Percentiles rank a stretch among this genome's conserved stretches.
Conservation (phyloP, 2,888 invertebrate genomes). For the Melinaea menophilus region DNA sequence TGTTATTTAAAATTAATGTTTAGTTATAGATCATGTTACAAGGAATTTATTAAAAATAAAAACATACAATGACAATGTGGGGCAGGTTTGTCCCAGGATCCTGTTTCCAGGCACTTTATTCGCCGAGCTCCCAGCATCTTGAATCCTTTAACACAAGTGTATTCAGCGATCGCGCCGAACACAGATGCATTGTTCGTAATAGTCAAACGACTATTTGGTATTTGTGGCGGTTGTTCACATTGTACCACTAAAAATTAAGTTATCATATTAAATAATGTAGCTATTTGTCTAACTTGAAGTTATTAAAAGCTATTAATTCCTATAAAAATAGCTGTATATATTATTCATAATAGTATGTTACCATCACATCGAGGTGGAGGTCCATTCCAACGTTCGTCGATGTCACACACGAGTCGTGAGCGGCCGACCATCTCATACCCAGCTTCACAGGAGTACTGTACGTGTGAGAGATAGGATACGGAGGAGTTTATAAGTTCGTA, state of each 20-base stretch:
- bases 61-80: slow-evolving; percentile 84
- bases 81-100: slow-evolving; percentile 86
- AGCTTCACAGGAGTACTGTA: slow-evolving; percentile 88
- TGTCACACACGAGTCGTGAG: slow-evolving; percentile 90
- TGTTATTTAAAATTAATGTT: not conserved
- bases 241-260: slow-evolving; percentile 77
- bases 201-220: slow-evolving; percentile 79
- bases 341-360: slow-evolving; percentile 48
- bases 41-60: not conserved
- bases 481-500: slow-evolving; percentile 91
- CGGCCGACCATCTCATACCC: slow-evolving; percentile 93
- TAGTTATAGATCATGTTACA: not conserved
- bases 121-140: slow-evolving; percentile 82
- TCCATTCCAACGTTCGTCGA: slow-evolving; percentile 95
- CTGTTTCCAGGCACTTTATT: slow-evolving; percentile 84
- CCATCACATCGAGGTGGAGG: slow-evolving; percentile 93
- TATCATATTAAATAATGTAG: not conserved
- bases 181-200: slow-evolving; percentile 78
- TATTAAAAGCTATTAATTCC: not conserved
- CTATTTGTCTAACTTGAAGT: not conserved
- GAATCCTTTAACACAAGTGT: slow-evolving; percentile 84
- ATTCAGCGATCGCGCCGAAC: slow-evolving; percentile 86
- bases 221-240: slow-evolving; percentile 82
- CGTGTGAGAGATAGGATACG: slow-evolving; percentile 90
- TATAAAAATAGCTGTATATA: no score